Percentiles rank a stretch among this genome's conserved stretches.
phyloP scores from a whole-genome alignment of 2,113 vertebrate species.

The Mormyrus lacerda region DNA sequence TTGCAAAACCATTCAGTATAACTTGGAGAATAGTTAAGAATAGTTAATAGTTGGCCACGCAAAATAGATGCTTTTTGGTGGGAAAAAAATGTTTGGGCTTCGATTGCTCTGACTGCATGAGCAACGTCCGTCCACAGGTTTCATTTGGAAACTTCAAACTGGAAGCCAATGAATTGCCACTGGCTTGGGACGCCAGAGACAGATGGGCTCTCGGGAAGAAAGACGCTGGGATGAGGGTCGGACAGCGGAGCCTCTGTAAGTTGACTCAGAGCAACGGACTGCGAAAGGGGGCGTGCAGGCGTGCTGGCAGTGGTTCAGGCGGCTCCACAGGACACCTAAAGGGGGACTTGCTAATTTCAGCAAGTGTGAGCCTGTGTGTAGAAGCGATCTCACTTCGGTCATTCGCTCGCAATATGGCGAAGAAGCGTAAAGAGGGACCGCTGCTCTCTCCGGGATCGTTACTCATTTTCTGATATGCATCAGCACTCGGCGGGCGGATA shows the following conservation, averaged over 20 bases:
- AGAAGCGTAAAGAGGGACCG: neutral
- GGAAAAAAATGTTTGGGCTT: neutral
- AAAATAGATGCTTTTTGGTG: too few species aligned
- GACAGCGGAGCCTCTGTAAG: neutral
- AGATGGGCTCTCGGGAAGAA: neutral
- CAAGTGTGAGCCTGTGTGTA: neutral
- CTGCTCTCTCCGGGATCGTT: neutral
- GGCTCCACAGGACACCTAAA: neutral
- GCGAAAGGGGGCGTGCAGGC: neutral
- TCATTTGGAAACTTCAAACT: neutral
- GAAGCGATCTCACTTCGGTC: neutral
- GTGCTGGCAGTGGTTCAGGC: neutral
- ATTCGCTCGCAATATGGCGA: neutral
- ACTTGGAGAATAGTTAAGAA: neutral
- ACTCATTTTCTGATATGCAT: neutral
- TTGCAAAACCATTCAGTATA: neutral
- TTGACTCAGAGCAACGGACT: neutral
- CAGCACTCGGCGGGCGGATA: neutral
- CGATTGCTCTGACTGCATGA: neutral
- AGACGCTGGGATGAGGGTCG: neutral
- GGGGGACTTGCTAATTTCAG: constrained; percentile 1
- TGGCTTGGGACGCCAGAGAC: neutral
- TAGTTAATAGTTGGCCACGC: too few species aligned
- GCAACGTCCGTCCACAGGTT: neutral
- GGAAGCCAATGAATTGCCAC: neutral